Base-by-base conservation (phyloP, 2,888 invertebrate species). In the Pantelozetes paolii region DNA sequence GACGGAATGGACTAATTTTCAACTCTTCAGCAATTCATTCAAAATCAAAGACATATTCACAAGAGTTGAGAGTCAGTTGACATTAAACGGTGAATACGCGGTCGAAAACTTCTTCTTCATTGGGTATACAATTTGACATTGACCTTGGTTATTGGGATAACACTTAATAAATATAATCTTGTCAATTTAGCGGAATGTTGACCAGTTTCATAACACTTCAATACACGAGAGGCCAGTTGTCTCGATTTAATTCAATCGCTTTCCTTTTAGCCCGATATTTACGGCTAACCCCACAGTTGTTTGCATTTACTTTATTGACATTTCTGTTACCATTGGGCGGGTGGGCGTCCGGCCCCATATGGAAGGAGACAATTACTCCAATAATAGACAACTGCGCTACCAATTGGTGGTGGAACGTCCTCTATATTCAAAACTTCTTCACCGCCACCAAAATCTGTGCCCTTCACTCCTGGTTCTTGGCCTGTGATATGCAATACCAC, bases 401-500 rank as follows among this genome's bases (percentile, higher is more conserved):
- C 11, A 70, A 42, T 20, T 73, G 73, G 73, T 73, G 73, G 73
- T 20, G n/a, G 23, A 73, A 73, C 23, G 11, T 69, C 6, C n/a
- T 73, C 20, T 73, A 54, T 26, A 26, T 73, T 13, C 73, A 73
- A 30, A 73, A 73, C n/a, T 30, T 42, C 1, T 42, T 73, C 30
- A 62, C 30, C 9, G 62, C 30, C 13, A 30, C 23, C 18, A 15
- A 59, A 28, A 69, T 73, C n/a, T 75, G 76, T 71, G 48, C 57
- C 0, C 32, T 73, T 20, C 76, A 75, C 40, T 45, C 76, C 11
- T 76, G 76, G 76, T 76, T 50, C 28, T 42, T 76, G 23, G 42
- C 70, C 28, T 73, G 54, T 62, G 76, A 76, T 40, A 59, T 76
- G 54, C 73, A 73, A 28, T 74, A 64, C 30, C 74, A 62, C 30